Evolutionary conservation across 30 jellyfish, hydroid and myxozoan genomes (phyloP).

Genomic region (Aurelia aurita complex sp. Pacific): DNA sequence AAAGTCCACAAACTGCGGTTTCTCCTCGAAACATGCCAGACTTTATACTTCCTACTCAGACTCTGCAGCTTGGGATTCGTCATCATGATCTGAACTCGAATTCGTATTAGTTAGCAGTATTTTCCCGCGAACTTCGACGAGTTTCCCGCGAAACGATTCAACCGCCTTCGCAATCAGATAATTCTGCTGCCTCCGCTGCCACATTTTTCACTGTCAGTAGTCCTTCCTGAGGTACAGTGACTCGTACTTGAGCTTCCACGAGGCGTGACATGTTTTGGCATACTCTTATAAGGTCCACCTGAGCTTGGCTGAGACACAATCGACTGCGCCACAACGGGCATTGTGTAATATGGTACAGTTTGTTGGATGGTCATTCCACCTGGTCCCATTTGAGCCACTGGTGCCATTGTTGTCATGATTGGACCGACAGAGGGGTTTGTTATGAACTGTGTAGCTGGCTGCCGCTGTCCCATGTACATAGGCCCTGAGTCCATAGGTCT

Average conservation of each 20-base stretch:
- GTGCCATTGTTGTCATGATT: conserved; percentile 49
- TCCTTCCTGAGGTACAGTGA: conserved; percentile 53
- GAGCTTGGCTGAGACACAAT: conserved; percentile 64
- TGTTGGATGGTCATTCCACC: conserved; percentile 55
- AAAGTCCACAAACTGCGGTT: not conserved
- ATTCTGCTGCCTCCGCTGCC: conserved; percentile 73
- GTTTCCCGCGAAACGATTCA: not conserved
- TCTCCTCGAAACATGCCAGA: not conserved
- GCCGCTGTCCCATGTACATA: conserved; percentile 38
- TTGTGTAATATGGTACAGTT: conserved; percentile 37
- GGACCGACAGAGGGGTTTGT: conserved; percentile 50
- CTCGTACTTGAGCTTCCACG: conserved; percentile 81
- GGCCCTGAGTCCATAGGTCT: conserved; percentile 22
- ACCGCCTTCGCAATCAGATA: conserved; percentile 1
- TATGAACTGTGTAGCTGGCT: conserved; percentile 50
- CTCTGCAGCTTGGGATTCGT: too few species aligned
- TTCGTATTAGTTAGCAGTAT: not conserved
- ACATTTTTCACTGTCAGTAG: conserved; percentile 64
- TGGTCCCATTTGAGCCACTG: conserved; percentile 50
- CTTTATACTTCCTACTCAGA: too few species aligned
- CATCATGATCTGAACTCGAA: not conserved
- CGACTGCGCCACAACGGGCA: conserved; percentile 76
- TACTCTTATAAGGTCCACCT: conserved; percentile 33
- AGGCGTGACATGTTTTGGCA: conserved; percentile 61
- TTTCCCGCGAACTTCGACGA: not conserved